These are phyloP conservation scores for Eira barbara DNA, from an alignment of 2,113 vertebrate genomes.

Conservation along the genomic window DNA sequence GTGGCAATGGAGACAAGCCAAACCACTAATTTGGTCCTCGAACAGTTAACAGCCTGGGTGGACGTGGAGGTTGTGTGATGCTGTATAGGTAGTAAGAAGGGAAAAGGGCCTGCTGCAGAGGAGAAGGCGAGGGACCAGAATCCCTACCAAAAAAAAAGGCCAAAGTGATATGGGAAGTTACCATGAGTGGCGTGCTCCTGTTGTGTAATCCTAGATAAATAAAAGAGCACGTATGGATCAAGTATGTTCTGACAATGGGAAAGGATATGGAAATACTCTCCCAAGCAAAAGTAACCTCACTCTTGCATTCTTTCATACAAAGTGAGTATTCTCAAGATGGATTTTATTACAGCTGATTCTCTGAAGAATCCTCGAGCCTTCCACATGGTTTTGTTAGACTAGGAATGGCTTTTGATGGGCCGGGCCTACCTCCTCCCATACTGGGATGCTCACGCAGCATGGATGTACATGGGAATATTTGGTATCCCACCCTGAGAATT, in stretches of 20 bases:
- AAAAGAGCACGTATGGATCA: background rate
- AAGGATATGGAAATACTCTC: conserved; percentile 22
- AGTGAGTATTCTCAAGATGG: conserved; percentile 24
- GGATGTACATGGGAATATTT: background rate
- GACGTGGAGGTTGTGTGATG: background rate
- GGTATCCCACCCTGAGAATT: background rate
- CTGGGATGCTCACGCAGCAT: background rate
- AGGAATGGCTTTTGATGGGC: background rate
- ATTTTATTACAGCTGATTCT: conserved; percentile 42
- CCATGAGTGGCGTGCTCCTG: background rate
- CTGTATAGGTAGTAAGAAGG: background rate
- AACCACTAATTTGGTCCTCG: background rate
- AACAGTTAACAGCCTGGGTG: background rate
- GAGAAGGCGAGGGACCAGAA: background rate
- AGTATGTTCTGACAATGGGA: background rate
- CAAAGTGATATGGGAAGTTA: background rate
- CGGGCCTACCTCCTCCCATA: background rate
- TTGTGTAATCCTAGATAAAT: background rate
- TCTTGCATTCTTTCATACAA: conserved; percentile 31
- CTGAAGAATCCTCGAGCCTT: conserved; percentile 17
- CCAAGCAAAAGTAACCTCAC: conserved; percentile 4
- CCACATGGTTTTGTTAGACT: conserved; percentile 23
- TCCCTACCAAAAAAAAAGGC: background rate
- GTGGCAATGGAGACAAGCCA: background rate
- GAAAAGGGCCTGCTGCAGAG: background rate